Base-by-base conservation (phyloP, 2,888 invertebrate genomes). In the Scaptomyza parva region DNA sequence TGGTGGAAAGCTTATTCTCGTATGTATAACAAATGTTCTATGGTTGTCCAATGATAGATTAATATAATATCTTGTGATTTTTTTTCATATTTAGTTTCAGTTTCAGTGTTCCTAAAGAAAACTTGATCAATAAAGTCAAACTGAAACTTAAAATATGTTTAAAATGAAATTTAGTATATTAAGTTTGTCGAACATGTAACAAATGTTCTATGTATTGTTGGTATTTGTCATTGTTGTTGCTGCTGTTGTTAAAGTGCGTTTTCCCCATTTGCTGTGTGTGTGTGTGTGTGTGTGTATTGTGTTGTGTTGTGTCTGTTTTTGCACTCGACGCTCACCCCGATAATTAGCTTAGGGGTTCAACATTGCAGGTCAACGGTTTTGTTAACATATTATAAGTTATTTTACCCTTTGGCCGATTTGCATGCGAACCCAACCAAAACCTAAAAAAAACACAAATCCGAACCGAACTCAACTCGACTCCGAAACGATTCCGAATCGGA, bases 341-440 rank as follows among this genome's bases (percentile, higher is more conserved):
- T 84, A 84, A 84, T 84, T 88, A 89, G 89, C 88, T 90, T 88
- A 86, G 77, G 76, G 79, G 89, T 88, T 89, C 88, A 89, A 86
- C 87, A 62, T 78, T 64, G 68, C 87, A 86, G 90, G 89, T 88
- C 88, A 86, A 74, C 72, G 87, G 83, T 87, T 89, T 76, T 78
- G 76, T 78, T 88, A 84, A 68, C 83, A 87, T 85, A 85, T 86
- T 88, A 86, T 84, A 85, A 88, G 87, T 81, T 78, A 87, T 82
- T 68, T 85, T 88, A 82, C 86, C 89, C 85, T 86, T 86, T 86
- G 83, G 71, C 76, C 88, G 78, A 76, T 82, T 87, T 80, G 88
- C 75, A 80, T 73, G 76, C 58, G 69, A 67, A 61, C 47, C 59
- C 18, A 59, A 37, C 59, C 18, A 59, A 37, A 20, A 47, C 47